phyloP scores from a whole-genome alignment of 2,797 vertebrate genomes.

The Diglossa cyanea region DNA sequence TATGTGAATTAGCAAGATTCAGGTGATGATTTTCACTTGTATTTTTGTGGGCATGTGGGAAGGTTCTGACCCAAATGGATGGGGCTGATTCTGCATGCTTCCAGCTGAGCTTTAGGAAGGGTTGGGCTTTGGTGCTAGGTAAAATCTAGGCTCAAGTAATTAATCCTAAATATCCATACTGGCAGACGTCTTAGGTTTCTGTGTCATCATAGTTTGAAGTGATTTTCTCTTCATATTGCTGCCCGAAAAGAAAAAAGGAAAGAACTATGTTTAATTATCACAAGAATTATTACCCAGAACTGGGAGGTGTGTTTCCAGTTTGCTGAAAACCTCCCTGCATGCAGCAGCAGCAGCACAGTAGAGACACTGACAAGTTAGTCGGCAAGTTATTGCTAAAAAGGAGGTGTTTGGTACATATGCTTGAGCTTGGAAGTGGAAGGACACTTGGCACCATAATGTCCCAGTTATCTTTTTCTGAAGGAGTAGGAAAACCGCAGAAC shows the following conservation, averaged over 20 bases:
- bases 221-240: neutral
- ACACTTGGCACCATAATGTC: neutral
- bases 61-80: neutral
- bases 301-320: neutral
- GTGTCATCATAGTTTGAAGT: neutral
- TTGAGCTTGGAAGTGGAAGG: neutral
- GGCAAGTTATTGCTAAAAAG: neutral
- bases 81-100: neutral
- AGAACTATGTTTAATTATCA: neutral
- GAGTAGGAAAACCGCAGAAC: slow-evolving; percentile 5
- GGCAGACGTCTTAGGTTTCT: neutral
- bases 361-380: neutral
- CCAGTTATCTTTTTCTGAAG: slow-evolving; percentile 23
- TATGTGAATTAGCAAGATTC: neutral
- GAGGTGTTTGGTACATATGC: slow-evolving; percentile 20
- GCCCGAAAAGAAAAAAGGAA: neutral
- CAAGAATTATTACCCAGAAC: neutral
- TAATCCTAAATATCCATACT: neutral
- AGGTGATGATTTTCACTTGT: neutral
- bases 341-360: neutral
- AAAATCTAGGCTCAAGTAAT: neutral
- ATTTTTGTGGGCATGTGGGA: neutral
- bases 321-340: neutral
- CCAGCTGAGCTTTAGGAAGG: neutral
- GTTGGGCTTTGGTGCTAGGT: neutral